Evolutionary conservation across 2,113 vertebrate species (phyloP).

Genomic region (Hiodon alosoides): DNA sequence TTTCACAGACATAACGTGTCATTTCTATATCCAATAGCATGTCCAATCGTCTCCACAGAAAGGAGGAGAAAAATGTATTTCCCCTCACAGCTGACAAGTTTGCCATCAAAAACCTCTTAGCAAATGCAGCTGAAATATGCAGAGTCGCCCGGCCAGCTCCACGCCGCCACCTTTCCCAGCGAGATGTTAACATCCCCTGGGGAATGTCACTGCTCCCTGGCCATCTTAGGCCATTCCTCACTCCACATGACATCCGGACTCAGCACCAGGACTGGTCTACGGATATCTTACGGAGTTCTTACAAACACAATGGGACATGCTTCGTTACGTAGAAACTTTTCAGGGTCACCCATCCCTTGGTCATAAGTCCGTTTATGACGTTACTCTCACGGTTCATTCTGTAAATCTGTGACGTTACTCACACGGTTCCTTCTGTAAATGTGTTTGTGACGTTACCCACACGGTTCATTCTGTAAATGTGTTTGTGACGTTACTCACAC

Average conservation of each 20-base stretch:
- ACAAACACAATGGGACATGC: background rate
- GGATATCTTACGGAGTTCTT: background rate
- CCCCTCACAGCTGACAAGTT: background rate
- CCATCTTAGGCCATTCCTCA: slow-evolving; percentile 11
- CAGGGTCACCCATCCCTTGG: background rate
- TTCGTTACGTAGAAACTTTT: background rate
- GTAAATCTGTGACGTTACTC: background rate
- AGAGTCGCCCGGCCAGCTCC: background rate
- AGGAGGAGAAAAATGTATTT: slow-evolving; percentile 29
- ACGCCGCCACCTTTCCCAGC: slow-evolving; percentile 29
- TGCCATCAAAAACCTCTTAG: slow-evolving; percentile 33
- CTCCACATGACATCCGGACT: background rate
- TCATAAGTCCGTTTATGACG: background rate
- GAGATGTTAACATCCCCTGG: slow-evolving; percentile 41
- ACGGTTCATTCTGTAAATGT: too few species aligned
- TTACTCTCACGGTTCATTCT: slow-evolving; percentile 17
- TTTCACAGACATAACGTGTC: slow-evolving; percentile 32
- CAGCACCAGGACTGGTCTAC: background rate
- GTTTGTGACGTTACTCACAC: too few species aligned
- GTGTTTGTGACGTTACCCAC: too few species aligned
- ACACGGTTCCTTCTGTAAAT: too few species aligned
- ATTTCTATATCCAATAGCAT: slow-evolving; percentile 10
- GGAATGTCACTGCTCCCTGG: slow-evolving; percentile 39
- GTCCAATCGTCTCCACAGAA: slow-evolving; percentile 19
- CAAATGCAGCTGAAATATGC: slow-evolving; percentile 23